Percentiles rank a stretch among this genome's conserved stretches.
phyloP scores from a whole-genome alignment of 1,140 invertebrate species.

The Epicauta chinensis region DNA sequence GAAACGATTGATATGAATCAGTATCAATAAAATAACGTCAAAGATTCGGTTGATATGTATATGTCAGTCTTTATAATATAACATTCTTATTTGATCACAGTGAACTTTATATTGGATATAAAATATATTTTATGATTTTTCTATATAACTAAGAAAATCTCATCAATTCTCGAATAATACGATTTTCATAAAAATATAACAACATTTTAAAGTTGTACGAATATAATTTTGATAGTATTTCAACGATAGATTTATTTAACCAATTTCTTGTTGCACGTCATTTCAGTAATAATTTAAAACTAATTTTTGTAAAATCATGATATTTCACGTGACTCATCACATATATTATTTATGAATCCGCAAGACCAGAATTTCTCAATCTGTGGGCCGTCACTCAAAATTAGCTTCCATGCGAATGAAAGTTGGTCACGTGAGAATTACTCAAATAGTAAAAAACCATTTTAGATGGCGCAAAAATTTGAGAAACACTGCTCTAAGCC shows the following conservation, averaged over 20 bases:
- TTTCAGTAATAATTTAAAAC: slow-evolving; percentile 7
- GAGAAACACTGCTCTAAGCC: too few species aligned
- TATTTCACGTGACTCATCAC: too few species aligned
- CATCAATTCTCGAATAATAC: slow-evolving; percentile 18
- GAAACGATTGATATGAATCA: slow-evolving; percentile 12
- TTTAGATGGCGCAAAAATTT: too few species aligned
- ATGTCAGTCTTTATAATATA: slow-evolving; percentile 16
- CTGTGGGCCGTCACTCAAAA: too few species aligned
- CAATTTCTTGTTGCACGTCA: slow-evolving; percentile 11
- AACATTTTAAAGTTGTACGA: slow-evolving; percentile 1
- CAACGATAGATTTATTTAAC: neutral
- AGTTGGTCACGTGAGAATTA: too few species aligned
- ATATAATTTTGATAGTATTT: neutral
- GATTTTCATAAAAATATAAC: slow-evolving; percentile 3
- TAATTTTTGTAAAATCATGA: too few species aligned
- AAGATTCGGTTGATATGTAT: slow-evolving; percentile 13
- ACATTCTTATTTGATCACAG: slow-evolving; percentile 20
- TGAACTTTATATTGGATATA: slow-evolving; percentile 18
- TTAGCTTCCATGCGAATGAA: too few species aligned
- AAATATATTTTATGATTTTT: slow-evolving; percentile 21
- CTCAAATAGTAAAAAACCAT: too few species aligned
- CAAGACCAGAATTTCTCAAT: too few species aligned
- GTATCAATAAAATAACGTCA: slow-evolving; percentile 15
- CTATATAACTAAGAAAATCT: slow-evolving; percentile 19
- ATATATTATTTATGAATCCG: too few species aligned